A percentile compares a stretch with the other conserved stretches of the same genome.
These are phyloP conservation scores for Hycleus cichorii DNA, from an alignment of 1,140 invertebrate species.

Conservation along the genomic window DNA sequence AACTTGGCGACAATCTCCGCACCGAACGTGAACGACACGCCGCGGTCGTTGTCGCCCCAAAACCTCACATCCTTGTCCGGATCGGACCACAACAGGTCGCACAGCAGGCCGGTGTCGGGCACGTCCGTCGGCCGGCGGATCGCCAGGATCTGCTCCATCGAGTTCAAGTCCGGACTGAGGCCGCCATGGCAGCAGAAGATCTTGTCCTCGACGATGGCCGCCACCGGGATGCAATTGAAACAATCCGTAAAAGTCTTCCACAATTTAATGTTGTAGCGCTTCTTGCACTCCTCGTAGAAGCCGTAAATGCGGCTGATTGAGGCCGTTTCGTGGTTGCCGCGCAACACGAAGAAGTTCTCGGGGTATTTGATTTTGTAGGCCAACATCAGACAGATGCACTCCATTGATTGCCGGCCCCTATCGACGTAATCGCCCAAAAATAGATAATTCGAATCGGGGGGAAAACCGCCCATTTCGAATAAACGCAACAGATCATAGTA, in stretches of 20 bases:
- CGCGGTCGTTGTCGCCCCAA: conserved; percentile 83
- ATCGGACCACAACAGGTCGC: conserved; percentile 87
- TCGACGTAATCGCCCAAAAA: conserved; percentile 90
- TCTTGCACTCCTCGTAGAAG: conserved; percentile 94
- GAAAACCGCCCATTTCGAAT: conserved; percentile 99
- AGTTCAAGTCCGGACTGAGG: conserved; percentile 76
- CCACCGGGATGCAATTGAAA: conserved; percentile 84
- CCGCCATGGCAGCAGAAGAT: conserved; percentile 85
- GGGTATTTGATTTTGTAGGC: conserved; percentile 96
- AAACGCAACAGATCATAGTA: conserved; percentile 96
- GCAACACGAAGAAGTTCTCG: conserved; percentile 80
- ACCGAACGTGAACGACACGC: conserved; percentile 81
- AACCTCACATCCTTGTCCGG: conserved; percentile 82
- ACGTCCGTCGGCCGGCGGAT: conserved; percentile 91
- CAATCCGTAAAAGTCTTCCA: conserved; percentile 87
- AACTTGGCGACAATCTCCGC: conserved; percentile 80
- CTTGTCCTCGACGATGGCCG: conserved; percentile 80
- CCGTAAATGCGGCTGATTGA: conserved; percentile 95
- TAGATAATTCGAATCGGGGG: conserved; percentile 99
- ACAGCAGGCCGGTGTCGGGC: conserved; percentile 70
- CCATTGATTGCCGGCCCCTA: conserved; percentile 76
- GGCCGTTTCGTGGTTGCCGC: conserved; percentile 83
- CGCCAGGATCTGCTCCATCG: conserved; percentile 89
- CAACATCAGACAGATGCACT: conserved; percentile 86
- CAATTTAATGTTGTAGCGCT: conserved; percentile 63